Evolutionary conservation across 2,113 vertebrate species (phyloP), one percentile per base, ranked within the genome.

Genomic region (Poecilia latipinna): DNA sequence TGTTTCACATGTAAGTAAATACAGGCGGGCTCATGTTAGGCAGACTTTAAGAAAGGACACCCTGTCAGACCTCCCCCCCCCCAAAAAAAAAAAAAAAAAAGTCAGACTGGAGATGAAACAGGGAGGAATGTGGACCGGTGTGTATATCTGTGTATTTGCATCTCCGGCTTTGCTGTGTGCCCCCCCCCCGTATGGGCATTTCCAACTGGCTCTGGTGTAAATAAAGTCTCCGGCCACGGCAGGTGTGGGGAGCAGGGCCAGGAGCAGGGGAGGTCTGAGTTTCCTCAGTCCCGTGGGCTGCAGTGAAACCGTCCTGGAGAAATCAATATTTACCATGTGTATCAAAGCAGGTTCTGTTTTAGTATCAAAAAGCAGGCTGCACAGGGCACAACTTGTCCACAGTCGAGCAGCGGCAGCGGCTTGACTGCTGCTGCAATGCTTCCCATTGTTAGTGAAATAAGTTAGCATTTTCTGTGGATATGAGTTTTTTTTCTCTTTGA

Each of bases 291-390:
- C 72, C 71, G 17, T n/a, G 7, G 37, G 31, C 84, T 15, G 29
- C 70, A 72, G 77, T 24, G 17, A 88, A 84, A 75, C 70, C 54
- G 15, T 79, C 48, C 70, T 68, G 87, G 82, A 90, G 82, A 75
- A 87, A 80, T 93, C 89, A 94, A 91, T 90, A 93, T 94, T 94
- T 89, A 62, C 80, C 24, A 74, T 77, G 13, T 4, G 76, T 84
- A 85, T 95, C 86, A 93, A 91, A 92, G 90, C 80, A 1, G 1
- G 65, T 63, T 71, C 82, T 92, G 91, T 92, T 87, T 87, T 83
- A 82, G 78, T 82, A 83, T 89, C 76, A 80, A 73, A 70, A 81
- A 67, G 75, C 72, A 15, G 68, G 32, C 68, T 65, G 64, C 1
- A 86, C 81, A 89, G 79, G 71, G 74, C 78, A 54, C 62, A 73